A percentile compares a stretch with the other conserved stretches of the same genome.
These are phyloP conservation scores for Ictalurus furcatus DNA, from an alignment of 2,113 vertebrate genomes.

Conservation along the genomic window DNA sequence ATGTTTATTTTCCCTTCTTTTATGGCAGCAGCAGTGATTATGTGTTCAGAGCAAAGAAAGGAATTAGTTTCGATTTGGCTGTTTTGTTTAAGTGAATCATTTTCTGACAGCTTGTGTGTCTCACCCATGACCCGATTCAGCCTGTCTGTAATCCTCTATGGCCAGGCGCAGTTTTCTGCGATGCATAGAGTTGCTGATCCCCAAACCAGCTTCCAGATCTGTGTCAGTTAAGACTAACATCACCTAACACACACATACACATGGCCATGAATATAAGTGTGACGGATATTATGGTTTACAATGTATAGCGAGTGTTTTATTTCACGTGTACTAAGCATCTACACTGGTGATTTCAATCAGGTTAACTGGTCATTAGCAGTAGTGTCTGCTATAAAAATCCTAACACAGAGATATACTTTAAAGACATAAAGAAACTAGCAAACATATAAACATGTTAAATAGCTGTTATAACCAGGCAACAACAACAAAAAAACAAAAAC, in stretches of 20 bases:
- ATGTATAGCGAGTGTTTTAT: neutral
- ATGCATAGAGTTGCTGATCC: conserved; percentile 82
- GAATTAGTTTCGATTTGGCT: neutral
- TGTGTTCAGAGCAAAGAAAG: neutral
- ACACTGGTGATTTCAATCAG: neutral
- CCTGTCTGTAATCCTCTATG: conserved; percentile 85
- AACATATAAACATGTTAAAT: neutral
- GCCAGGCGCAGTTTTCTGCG: conserved; percentile 83
- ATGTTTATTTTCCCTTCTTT: neutral
- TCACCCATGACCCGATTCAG: conserved; percentile 80
- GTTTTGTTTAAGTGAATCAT: neutral
- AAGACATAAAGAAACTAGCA: neutral
- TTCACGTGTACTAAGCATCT: neutral
- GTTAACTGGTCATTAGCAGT: neutral
- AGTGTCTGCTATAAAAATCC: neutral
- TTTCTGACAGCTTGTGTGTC: conserved; percentile 34
- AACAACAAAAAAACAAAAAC: neutral
- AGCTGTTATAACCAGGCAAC: neutral
- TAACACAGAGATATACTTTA: neutral
- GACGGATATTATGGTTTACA: neutral
- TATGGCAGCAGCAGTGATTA: neutral
- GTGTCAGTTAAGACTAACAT: conserved; percentile 82
- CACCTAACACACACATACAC: conserved; percentile 67
- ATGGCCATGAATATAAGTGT: neutral
- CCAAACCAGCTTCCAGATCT: conserved; percentile 81